These are phyloP conservation scores for Acropternis orthonyx DNA, from an alignment of 2,797 vertebrate species.

Conservation along the genomic window DNA sequence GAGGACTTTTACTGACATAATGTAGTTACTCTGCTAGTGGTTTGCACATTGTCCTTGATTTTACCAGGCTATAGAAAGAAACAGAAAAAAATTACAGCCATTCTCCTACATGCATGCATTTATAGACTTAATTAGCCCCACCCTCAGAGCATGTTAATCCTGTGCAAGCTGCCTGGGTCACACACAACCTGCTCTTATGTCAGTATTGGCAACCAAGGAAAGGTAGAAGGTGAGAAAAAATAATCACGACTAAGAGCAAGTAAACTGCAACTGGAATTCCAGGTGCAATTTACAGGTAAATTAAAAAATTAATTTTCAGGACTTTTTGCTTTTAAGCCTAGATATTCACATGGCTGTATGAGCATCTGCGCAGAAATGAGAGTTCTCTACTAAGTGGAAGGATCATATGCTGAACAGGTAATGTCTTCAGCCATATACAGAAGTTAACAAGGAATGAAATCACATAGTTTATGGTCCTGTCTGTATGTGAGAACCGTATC, in stretches of 20 bases:
- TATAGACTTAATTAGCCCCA: neutral
- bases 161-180: neutral
- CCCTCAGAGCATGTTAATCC: neutral
- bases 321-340: neutral
- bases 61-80: neutral
- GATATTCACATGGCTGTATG: neutral
- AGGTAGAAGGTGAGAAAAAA: neutral
- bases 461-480: neutral
- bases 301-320: neutral
- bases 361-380: neutral
- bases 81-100: neutral
- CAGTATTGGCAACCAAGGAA: neutral
- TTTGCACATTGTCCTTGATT: neutral
- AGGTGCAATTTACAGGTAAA: neutral
- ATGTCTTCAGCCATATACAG: neutral
- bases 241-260: neutral
- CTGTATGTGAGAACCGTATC: neutral
- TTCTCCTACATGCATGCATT: neutral
- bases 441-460: neutral
- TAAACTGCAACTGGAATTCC: neutral
- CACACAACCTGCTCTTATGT: rapidly evolving
- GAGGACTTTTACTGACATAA: neutral
- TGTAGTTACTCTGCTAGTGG: neutral
- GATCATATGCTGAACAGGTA: rapidly evolving
- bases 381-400: neutral